Percentiles rank a stretch among this genome's conserved stretches.
Evolutionary conservation across 1,140 invertebrate species (phyloP).

Genomic region (Bombus haemorrhoidalis): DNA sequence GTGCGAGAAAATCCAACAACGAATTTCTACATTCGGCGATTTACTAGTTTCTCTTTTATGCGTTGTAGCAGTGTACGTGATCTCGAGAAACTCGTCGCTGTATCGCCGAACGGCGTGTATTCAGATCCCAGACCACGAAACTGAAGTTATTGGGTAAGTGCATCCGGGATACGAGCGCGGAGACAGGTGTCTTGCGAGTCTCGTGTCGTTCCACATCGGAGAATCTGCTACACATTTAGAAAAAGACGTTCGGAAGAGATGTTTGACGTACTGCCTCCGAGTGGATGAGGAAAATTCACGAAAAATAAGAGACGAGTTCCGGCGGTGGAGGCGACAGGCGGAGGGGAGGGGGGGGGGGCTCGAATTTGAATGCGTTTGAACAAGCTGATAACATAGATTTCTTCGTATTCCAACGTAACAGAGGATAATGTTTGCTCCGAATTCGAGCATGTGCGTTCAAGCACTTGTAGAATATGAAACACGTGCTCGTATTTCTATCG

Average conservation of each 20-base stretch:
- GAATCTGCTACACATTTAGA: background rate
- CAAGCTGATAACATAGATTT: too few relatives aligned
- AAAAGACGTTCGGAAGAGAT: background rate
- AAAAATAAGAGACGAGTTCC: background rate
- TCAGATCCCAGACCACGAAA: slow-evolving; percentile 17
- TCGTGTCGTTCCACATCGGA: background rate
- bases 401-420: background rate
- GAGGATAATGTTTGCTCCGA: slow-evolving; percentile 1
- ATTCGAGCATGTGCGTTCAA: background rate
- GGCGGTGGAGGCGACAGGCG: too few relatives aligned
- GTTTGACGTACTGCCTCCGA: background rate
- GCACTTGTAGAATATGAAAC: background rate
- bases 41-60: slow-evolving; percentile 40
- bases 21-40: slow-evolving; percentile 48
- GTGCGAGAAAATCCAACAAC: slow-evolving; percentile 7
- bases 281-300: background rate
- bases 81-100: background rate
- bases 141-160: slow-evolving; percentile 20
- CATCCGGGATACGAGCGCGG: background rate
- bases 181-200: background rate
- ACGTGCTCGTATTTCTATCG: slow-evolving; percentile 5
- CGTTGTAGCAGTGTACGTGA: too few relatives aligned
- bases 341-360: accelerated
- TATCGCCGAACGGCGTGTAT: slow-evolving; percentile 31
- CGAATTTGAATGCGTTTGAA: background rate